Percentiles rank a stretch among this genome's conserved stretches.
phyloP scores from a whole-genome alignment of 2,113 vertebrate species.

The Lamprologus sp. region DNA sequence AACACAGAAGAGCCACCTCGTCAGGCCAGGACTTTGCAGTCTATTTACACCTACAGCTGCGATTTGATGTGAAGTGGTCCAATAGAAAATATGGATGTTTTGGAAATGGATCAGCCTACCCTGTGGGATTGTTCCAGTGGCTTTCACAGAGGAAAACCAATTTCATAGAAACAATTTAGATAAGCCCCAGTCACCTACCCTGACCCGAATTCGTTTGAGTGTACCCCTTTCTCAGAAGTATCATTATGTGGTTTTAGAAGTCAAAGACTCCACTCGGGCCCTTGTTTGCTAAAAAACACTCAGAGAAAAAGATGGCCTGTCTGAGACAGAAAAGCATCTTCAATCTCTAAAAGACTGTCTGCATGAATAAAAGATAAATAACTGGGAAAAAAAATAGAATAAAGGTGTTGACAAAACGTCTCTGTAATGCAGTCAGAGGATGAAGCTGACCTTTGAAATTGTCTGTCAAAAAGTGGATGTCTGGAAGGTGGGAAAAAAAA shows the following conservation, averaged over 20 bases:
- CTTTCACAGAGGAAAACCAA: not conserved
- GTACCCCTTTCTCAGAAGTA: not conserved
- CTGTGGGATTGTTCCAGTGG: not conserved
- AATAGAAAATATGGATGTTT: not conserved
- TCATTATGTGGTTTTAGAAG: slow-evolving; percentile 16
- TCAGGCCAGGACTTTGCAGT: not conserved
- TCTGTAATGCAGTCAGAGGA: not conserved
- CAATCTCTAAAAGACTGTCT: slow-evolving; percentile 1
- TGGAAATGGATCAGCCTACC: slow-evolving; percentile 1
- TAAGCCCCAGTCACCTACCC: not conserved
- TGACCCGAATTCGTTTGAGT: slow-evolving; percentile 16
- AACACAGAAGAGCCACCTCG: not conserved
- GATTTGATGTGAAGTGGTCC: not conserved
- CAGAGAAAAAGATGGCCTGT: not conserved
- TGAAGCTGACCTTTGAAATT: slow-evolving; percentile 25
- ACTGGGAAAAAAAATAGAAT: not conserved
- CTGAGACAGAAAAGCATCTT: not conserved
- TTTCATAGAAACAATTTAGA: slow-evolving; percentile 26
- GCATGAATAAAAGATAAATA: slow-evolving; percentile 37
- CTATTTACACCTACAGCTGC: not conserved
- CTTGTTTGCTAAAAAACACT: not conserved
- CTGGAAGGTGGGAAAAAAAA: not conserved
- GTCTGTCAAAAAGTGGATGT: not conserved
- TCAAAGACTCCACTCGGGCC: not conserved
- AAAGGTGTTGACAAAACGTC: not conserved